These are phyloP conservation scores for Platanista minor DNA, from an alignment of 2,113 vertebrate genomes.

Conservation along the genomic window DNA sequence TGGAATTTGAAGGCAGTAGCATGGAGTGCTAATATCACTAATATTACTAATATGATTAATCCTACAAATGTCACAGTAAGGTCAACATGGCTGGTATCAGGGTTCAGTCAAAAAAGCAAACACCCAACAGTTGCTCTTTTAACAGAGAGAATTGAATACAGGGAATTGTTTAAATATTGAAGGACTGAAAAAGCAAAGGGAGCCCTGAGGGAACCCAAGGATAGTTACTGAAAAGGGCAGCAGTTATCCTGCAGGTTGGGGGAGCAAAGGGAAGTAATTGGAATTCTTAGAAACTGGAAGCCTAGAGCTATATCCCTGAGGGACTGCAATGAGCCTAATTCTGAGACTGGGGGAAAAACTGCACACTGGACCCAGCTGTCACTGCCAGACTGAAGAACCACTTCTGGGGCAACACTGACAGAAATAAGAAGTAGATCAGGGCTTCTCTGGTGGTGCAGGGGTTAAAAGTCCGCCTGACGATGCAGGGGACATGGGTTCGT, in stretches of 20 bases:
- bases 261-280: background rate
- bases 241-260: background rate
- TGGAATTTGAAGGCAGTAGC: background rate
- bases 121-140: background rate
- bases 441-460: no score
- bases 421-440: background rate
- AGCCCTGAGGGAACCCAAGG: background rate
- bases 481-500: no score
- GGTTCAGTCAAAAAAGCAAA: background rate
- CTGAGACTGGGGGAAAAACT: background rate
- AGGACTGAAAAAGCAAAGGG: background rate
- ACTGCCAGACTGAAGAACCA: background rate
- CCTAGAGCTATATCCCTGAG: background rate
- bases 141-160: background rate
- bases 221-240: background rate
- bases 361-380: background rate
- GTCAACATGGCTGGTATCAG: background rate
- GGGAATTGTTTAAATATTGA: background rate
- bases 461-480: no score
- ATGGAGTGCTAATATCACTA: background rate
- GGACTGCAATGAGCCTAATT: background rate
- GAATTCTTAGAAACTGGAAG: background rate
- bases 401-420: background rate
- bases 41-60: background rate
- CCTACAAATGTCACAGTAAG: background rate